phyloP scores from a whole-genome alignment of 1,140 invertebrate species.

The Metaphire vulgaris region DNA sequence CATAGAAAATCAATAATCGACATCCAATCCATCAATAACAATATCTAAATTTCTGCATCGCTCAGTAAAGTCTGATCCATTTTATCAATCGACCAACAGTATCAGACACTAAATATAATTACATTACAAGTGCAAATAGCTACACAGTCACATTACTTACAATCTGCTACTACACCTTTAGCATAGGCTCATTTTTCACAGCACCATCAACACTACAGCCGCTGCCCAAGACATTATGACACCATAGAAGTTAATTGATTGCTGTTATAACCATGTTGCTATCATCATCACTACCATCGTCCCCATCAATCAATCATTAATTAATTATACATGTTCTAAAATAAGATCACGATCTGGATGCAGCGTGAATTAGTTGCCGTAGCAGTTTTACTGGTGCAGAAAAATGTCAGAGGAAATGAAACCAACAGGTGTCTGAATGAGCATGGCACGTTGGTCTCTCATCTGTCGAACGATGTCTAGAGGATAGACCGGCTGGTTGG shows the following conservation, averaged over 20 bases:
- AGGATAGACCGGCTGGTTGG: conserved; percentile 90
- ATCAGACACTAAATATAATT: too few relatives aligned
- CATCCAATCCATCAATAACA: neutral
- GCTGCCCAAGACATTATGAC: too few relatives aligned
- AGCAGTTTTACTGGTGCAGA: neutral
- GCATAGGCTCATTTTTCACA: too few relatives aligned
- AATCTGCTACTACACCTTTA: too few relatives aligned
- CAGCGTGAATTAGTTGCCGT: neutral
- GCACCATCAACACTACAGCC: too few relatives aligned
- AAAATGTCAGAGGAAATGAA: conserved; percentile 23
- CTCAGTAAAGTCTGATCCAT: too few relatives aligned
- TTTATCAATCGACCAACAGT: too few relatives aligned
- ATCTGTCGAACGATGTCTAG: conserved; percentile 86
- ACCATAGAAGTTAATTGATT: neutral
- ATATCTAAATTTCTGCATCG: neutral
- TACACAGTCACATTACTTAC: too few relatives aligned
- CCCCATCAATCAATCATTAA: neutral
- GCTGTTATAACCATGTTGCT: neutral
- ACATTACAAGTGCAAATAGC: too few relatives aligned
- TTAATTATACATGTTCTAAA: neutral
- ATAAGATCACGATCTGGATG: neutral
- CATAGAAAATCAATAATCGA: neutral
- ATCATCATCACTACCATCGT: neutral
- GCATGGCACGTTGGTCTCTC: conserved; percentile 92
- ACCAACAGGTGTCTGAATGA: conserved; percentile 96